These are phyloP conservation scores for Sarcophaga variegata DNA, from an alignment of 2,888 invertebrate species.

Conservation along the genomic window DNA sequence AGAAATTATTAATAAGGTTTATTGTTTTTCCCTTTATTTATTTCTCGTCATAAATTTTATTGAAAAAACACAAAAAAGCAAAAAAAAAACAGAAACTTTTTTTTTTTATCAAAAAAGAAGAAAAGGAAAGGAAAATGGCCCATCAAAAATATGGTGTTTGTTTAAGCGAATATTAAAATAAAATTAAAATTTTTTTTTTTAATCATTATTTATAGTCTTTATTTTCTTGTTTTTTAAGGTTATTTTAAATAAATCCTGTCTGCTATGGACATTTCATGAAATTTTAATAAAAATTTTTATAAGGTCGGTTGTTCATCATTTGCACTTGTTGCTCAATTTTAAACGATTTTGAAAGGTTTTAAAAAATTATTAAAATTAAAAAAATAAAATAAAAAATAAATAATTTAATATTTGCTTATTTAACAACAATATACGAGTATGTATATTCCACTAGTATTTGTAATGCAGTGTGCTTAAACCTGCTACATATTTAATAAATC, in stretches of 20 bases:
- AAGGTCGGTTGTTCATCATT: neutral
- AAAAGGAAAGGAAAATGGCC: neutral
- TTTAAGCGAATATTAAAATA: slow-evolving; percentile 27
- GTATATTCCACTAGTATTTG: too few relatives aligned
- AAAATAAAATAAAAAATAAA: too few relatives aligned
- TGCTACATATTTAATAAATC: too few relatives aligned
- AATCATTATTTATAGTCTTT: slow-evolving; percentile 10
- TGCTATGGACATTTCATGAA: neutral
- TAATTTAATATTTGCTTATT: too few relatives aligned
- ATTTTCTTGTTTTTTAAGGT: neutral
- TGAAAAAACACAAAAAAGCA: slow-evolving; percentile 18
- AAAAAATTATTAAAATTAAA: too few relatives aligned
- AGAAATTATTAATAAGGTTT: slow-evolving; percentile 42
- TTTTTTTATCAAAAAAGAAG: slow-evolving; percentile 7
- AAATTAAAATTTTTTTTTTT: slow-evolving; percentile 13
- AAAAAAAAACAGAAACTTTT: slow-evolving; percentile 10
- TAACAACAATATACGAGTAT: too few relatives aligned
- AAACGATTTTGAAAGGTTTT: too few relatives aligned
- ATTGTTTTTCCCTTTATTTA: slow-evolving; percentile 33
- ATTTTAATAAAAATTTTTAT: neutral
- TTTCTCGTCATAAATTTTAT: slow-evolving; percentile 30
- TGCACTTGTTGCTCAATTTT: too few relatives aligned
- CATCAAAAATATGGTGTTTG: slow-evolving; percentile 14
- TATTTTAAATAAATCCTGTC: neutral
- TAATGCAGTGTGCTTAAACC: too few relatives aligned